Base-by-base conservation (phyloP, 2,797 vertebrate genomes). In the Dallia pectoralis region DNA sequence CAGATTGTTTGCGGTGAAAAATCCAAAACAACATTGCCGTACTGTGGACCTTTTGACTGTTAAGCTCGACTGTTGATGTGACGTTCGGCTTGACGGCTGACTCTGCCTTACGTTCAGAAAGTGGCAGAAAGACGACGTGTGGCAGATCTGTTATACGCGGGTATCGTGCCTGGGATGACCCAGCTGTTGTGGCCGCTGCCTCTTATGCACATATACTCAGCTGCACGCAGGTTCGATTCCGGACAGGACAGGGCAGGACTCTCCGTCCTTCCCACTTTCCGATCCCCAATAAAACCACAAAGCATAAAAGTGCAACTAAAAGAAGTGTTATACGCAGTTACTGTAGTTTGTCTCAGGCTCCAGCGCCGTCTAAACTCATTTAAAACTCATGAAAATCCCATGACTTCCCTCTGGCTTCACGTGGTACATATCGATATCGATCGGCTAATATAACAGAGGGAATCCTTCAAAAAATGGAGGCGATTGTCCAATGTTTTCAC, bases 361-460 rank as follows among this genome's bases (percentile, higher is more conserved):
- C 69, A 72, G 71, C 84, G 61, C 77, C 18, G 71, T 73, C 70
- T 81, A 47, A 79, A 73, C 47, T 80, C 62, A 73, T 80, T 71
- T 83, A 30, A 71, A 40, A 44, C 12, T 12, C 69, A 33, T 65
- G 29, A 33, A 63, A 44, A 78, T 77, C 27, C 63, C 9, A 36
- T 33, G 65, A 74, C 70, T 70, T 77, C n/a, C 51, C 36, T 69
- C 69, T 3, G 4, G 1, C 36, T 32, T 18, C 18, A 68, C 9
- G 3, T 72, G 66, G 36, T 72, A 59, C 62, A 33, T 66, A 7
- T 1, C 67, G 14, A 71, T 16, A n/a, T n/a, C n/a, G n/a, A n/a
- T n/a, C n/a, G n/a, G n/a, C n/a, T n/a, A n/a, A n/a, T n/a, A n/a
- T n/a, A n/a, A 15, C 14, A 22, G 62, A 47, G 27, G 36, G 25